Percentiles rank a stretch among this genome's conserved stretches.
These are phyloP conservation scores for Origma solitaria DNA, from an alignment of 2,113 vertebrate species.

Conservation along the genomic window DNA sequence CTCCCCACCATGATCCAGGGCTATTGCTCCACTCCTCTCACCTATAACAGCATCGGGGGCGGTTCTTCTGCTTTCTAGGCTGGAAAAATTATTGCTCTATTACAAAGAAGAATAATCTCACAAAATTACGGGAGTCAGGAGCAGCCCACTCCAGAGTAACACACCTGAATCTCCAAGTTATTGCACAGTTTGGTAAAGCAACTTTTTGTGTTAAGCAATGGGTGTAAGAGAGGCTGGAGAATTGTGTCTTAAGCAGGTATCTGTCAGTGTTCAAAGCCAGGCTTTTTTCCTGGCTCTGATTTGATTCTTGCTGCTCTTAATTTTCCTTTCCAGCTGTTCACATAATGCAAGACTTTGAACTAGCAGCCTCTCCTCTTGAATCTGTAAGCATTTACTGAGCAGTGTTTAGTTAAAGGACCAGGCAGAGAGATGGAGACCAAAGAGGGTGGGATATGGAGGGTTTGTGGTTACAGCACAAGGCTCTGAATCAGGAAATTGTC, in stretches of 20 bases:
- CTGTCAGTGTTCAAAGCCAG: neutral
- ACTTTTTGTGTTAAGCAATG: neutral
- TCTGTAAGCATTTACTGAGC: neutral
- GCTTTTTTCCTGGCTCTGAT: neutral
- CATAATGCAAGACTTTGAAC: neutral
- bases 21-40: neutral
- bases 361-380: neutral
- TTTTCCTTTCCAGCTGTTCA: neutral
- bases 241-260: neutral
- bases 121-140: neutral
- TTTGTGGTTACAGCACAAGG: neutral
- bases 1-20: fast-evolving
- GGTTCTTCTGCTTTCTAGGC: neutral
- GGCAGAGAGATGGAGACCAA: neutral
- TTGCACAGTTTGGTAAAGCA: neutral
- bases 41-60: neutral
- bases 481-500: neutral
- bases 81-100: neutral
- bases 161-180: neutral
- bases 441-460: neutral
- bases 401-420: neutral
- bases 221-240: neutral
- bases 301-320: neutral
- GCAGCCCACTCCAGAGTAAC: neutral
- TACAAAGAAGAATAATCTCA: neutral